A percentile compares a stretch with the other conserved stretches of the same genome.
phyloP scores from a whole-genome alignment of 2,113 vertebrate genomes.

The Columba livia region DNA sequence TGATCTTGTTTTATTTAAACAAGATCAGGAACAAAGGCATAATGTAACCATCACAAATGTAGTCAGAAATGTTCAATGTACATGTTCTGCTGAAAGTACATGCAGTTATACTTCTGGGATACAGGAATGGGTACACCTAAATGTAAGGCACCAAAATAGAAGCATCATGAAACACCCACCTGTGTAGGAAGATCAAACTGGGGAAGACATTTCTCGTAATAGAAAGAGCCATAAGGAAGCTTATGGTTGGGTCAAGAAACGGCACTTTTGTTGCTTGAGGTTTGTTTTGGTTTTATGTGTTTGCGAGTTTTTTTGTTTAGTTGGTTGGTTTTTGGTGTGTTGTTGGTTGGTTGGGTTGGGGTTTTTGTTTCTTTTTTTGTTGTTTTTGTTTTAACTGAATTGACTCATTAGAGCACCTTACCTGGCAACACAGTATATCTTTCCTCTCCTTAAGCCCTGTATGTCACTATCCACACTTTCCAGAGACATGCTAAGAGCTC shows the following conservation, averaged over 20 bases:
- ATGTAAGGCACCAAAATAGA: not conserved
- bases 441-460: not conserved
- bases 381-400: not conserved
- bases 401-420: not conserved
- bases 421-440: not conserved
- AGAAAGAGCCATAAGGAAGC: not conserved
- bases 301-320: no score
- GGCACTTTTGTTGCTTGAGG: not conserved
- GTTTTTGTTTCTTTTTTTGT: no score
- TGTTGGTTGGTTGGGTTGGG: no score
- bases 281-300: not conserved
- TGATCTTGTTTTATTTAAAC: not conserved
- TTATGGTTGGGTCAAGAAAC: not conserved
- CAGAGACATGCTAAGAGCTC: not conserved
- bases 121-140: not conserved
- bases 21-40: not conserved
- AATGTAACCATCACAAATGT: not conserved
- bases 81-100: not conserved
- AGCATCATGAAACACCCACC: not conserved
- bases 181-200: rapidly evolving
- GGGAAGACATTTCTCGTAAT: not conserved
- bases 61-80: not conserved
- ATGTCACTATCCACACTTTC: not conserved
- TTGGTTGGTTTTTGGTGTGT: no score
- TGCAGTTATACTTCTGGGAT: not conserved